A percentile compares a stretch with the other conserved stretches of the same genome.
phyloP scores from a whole-genome alignment of 2,888 invertebrate genomes.

The Meghimatium bilineatum region DNA sequence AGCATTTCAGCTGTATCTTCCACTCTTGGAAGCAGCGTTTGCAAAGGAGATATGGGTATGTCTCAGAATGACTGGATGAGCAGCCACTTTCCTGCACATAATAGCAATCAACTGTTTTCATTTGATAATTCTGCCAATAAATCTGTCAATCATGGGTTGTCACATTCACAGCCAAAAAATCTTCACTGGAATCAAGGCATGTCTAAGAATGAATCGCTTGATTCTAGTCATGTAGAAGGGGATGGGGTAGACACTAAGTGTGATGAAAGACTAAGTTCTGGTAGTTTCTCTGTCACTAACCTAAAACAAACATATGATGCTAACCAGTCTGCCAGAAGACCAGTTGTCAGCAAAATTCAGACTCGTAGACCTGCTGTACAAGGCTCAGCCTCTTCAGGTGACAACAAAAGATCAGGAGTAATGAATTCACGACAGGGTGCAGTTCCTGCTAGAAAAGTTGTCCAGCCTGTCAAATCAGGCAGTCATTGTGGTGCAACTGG shows the following conservation, averaged over 20 bases:
- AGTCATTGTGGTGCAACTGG: slow-evolving; percentile 13
- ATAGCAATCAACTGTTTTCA: slow-evolving; percentile 5
- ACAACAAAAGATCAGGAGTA: background rate
- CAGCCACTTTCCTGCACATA: background rate
- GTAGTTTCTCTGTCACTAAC: slow-evolving; percentile 11
- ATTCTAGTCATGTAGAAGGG: slow-evolving; percentile 18
- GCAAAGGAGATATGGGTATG: background rate
- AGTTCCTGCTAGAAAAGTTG: slow-evolving; percentile 11
- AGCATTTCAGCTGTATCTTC: background rate
- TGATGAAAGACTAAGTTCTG: slow-evolving; percentile 39
- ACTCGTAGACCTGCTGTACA: slow-evolving; percentile 53
- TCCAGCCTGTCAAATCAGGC: background rate
- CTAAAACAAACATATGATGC: slow-evolving; percentile 22
- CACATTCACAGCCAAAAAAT: slow-evolving; percentile 37
- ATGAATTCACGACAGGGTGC: slow-evolving; percentile 8
- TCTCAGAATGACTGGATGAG: background rate
- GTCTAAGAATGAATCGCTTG: slow-evolving; percentile 19
- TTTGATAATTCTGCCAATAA: slow-evolving; percentile 12
- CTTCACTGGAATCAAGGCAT: slow-evolving; percentile 17
- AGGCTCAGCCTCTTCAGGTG: slow-evolving; percentile 49
- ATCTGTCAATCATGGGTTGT: background rate
- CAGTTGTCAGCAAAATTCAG: slow-evolving; percentile 22
- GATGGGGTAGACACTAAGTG: slow-evolving; percentile 20
- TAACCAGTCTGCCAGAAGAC: slow-evolving; percentile 1
- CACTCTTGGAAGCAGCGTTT: background rate